A percentile compares a stretch with the other conserved stretches of the same genome.
These are phyloP conservation scores for Romanogobio albipinnatus DNA, from an alignment of 2,113 vertebrate genomes.

Conservation along the genomic window DNA sequence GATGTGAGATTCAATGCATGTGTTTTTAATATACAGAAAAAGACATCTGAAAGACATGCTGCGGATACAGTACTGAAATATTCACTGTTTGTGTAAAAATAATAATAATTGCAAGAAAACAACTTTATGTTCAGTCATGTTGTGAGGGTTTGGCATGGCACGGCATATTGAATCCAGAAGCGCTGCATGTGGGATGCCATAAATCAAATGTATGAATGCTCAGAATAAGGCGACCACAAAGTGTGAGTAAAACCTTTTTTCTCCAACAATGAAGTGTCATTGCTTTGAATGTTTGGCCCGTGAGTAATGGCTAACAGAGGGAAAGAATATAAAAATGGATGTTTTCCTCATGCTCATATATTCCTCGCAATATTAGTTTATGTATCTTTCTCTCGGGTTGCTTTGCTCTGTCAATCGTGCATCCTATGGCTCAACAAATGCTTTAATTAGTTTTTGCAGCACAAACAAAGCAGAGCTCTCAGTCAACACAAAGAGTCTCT, in stretches of 20 bases:
- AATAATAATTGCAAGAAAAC: slow-evolving; percentile 19
- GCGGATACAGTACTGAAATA: not conserved
- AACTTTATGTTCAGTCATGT: not conserved
- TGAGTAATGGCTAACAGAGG: not conserved
- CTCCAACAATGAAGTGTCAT: slow-evolving; percentile 14
- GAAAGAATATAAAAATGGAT: not conserved
- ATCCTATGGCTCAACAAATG: slow-evolving; percentile 70
- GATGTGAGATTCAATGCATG: not conserved
- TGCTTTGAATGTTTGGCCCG: slow-evolving; percentile 2
- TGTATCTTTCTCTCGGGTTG: slow-evolving; percentile 1
- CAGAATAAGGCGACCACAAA: slow-evolving; percentile 14
- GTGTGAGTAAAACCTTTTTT: slow-evolving; percentile 2
- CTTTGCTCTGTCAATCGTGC: slow-evolving; percentile 36
- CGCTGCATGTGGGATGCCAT: not conserved
- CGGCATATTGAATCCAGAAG: slow-evolving; percentile 1
- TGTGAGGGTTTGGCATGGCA: slow-evolving; percentile 7
- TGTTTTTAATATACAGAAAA: slow-evolving; percentile 10
- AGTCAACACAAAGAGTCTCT: slow-evolving; percentile 81
- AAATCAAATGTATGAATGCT: slow-evolving; percentile 24
- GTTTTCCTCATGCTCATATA: not conserved
- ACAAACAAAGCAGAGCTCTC: slow-evolving; percentile 77
- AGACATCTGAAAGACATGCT: not conserved
- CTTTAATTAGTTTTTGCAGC: slow-evolving; percentile 77
- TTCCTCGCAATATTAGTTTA: not conserved
- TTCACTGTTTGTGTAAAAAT: not conserved